These are phyloP conservation scores for Heliconius ismenius DNA, from an alignment of 2,888 invertebrate genomes.

Conservation along the genomic window DNA sequence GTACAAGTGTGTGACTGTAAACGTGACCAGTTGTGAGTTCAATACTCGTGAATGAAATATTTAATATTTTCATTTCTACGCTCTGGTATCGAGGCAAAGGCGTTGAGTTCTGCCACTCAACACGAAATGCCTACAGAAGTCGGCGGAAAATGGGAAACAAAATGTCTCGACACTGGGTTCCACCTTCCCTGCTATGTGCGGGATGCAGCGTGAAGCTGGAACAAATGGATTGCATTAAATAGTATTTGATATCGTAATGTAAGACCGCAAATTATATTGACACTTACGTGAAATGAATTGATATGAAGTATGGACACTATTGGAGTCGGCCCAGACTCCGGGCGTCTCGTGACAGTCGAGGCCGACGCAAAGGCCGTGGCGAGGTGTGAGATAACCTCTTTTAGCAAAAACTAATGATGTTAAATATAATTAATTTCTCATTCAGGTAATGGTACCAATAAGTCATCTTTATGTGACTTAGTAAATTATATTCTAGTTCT, in stretches of 20 bases:
- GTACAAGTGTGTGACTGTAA: no score
- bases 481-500: background rate
- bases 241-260: background rate
- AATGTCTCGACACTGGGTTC: background rate
- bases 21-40: no score
- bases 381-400: conserved; percentile 28
- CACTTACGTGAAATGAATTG: background rate
- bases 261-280: background rate
- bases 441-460: background rate
- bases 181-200: background rate
- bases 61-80: no score
- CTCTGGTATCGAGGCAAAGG: no score
- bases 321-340: background rate
- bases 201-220: background rate
- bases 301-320: background rate
- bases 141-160: background rate
- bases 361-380: conserved; percentile 32
- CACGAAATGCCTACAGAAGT: no score
- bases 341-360: conserved; percentile 27
- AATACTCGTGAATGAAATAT: no score
- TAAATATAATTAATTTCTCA: background rate
- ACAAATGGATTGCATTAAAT: background rate
- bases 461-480: background rate
- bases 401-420: conserved; percentile 23
- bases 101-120: no score